Evolutionary conservation across 2,113 vertebrate genomes (phyloP), one percentile per base, ranked within the genome.

Genomic region (Eudyptes chrysolophus): DNA sequence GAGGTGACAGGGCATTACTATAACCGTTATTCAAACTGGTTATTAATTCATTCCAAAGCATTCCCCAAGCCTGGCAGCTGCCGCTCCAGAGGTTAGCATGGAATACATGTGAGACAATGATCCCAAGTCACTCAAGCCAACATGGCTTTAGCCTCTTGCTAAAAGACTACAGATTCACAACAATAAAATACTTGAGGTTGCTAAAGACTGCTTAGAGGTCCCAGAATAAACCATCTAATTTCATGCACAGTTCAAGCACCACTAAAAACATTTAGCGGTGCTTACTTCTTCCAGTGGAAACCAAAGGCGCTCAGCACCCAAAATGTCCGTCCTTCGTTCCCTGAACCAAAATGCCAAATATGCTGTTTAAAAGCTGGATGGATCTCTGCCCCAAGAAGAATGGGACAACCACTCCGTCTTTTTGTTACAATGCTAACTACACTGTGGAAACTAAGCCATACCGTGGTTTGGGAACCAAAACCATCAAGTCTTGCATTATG

Each of bases 131-230:
- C 48, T 26, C 58, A 88, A 90, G 78, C 42, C 84, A 84, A 62
- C 34, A 44, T 20, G 54, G 66, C 64, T 84, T 93, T 84, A 88
- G 77, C 58, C 27, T 95, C 62, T 94, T 65, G 66, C 80, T 84
- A 40, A 80, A 60, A 80, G 58, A 75, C 46, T 18, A 21, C 20
- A 68, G 78, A 79, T 79, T 78, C 54, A 48, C 30, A 69, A 81
- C 57, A 71, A 49, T 27, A 76, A 64, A 81, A 69, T 46, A 72
- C 26, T 65, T 72, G 10, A 72, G 10, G 17, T 32, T 84, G 40
- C 65, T 76, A 61, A 69, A 75, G 34, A 44, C 52, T 71, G 25
- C 65, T 82, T 83, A 7, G 25, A 94, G 75, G 49, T 32, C 38
- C 34, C 57, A n/a, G 48, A 85, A 92, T 60, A 95, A 97, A 87